These are phyloP conservation scores for Chaetophractus vellerosus DNA, from an alignment of 2,797 vertebrate genomes.

Conservation along the genomic window DNA sequence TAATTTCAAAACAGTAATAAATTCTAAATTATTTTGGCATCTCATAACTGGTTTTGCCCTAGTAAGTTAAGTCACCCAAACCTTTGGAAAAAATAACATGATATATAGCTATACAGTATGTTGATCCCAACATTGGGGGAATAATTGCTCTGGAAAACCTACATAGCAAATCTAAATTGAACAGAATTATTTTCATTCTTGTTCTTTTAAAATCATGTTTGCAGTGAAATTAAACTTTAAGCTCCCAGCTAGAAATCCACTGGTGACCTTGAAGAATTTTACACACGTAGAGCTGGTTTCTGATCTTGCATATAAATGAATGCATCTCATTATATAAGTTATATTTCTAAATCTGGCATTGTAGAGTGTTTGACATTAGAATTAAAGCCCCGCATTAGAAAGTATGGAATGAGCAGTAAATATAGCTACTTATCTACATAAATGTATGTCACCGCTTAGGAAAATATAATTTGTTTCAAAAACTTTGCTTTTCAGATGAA, in stretches of 20 bases:
- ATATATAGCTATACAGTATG: neutral
- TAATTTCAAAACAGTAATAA: slow-evolving; percentile 34
- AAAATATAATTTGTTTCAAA: slow-evolving; percentile 80
- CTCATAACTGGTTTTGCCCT: neutral
- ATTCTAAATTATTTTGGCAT: neutral
- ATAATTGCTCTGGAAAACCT: slow-evolving; percentile 71
- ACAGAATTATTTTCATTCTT: slow-evolving; percentile 75
- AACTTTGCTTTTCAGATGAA: slow-evolving; percentile 93
- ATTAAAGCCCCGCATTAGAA: slow-evolving; percentile 7
- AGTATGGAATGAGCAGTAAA: slow-evolving; percentile 27
- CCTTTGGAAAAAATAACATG: neutral
- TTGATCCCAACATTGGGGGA: slow-evolving; percentile 50
- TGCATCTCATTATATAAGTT: slow-evolving; percentile 78
- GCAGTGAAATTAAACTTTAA: slow-evolving; percentile 72
- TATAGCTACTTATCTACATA: slow-evolving; percentile 23
- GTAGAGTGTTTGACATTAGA: slow-evolving; percentile 29
- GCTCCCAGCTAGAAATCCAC: slow-evolving; percentile 71
- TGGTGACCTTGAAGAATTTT: slow-evolving; percentile 78
- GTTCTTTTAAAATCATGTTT: slow-evolving; percentile 74
- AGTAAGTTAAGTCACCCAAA: slow-evolving; percentile 54
- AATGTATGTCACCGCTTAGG: slow-evolving; percentile 39
- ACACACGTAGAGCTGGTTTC: slow-evolving; percentile 63
- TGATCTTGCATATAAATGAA: slow-evolving; percentile 76
- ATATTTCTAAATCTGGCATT: slow-evolving; percentile 62
- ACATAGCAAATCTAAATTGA: neutral